phyloP scores from a whole-genome alignment of 1,140 invertebrate species.

The Drosophila ogumai region DNA sequence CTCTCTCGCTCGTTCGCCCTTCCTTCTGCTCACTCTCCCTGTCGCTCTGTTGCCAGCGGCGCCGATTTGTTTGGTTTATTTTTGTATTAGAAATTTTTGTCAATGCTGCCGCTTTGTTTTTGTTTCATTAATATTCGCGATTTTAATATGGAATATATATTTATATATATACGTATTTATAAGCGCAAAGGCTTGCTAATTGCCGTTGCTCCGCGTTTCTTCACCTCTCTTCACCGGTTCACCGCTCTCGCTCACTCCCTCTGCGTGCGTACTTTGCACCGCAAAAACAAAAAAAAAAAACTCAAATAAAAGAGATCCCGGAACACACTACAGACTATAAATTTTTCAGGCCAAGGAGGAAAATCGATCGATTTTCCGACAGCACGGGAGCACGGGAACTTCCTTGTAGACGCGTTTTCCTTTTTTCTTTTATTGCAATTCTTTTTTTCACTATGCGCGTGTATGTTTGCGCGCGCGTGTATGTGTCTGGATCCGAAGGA shows the following conservation, averaged over 20 bases:
- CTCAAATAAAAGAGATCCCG: not conserved
- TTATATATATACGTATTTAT: constrained; percentile 15
- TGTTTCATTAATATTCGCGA: constrained; percentile 69
- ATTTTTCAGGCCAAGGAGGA: constrained; percentile 17
- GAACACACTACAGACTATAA: constrained; percentile 15
- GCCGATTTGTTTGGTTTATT: constrained; percentile 79
- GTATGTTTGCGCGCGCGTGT: constrained; percentile 14
- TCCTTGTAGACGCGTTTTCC: constrained; percentile 15
- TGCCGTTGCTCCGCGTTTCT: constrained; percentile 6
- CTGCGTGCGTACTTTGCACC: constrained; percentile 29
- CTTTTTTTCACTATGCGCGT: constrained; percentile 25
- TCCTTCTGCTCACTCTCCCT: constrained; percentile 30
- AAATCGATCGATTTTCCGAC: constrained; percentile 48
- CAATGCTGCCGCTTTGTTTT: constrained; percentile 50
- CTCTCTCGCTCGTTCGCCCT: constrained; percentile 10
- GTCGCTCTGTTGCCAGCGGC: constrained; percentile 61
- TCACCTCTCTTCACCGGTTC: constrained; percentile 19
- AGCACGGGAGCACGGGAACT: constrained; percentile 14
- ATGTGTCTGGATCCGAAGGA: not conserved
- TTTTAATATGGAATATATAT: constrained; percentile 57
- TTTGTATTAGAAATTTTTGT: constrained; percentile 55
- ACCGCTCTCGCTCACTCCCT: constrained; percentile 18
- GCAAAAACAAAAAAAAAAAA: constrained; percentile 31
- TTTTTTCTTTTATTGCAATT: constrained; percentile 25
- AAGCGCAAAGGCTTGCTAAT: constrained; percentile 36